Conservation (phyloP, 2,797 vertebrate species). For the Glossophaga mutica region DNA sequence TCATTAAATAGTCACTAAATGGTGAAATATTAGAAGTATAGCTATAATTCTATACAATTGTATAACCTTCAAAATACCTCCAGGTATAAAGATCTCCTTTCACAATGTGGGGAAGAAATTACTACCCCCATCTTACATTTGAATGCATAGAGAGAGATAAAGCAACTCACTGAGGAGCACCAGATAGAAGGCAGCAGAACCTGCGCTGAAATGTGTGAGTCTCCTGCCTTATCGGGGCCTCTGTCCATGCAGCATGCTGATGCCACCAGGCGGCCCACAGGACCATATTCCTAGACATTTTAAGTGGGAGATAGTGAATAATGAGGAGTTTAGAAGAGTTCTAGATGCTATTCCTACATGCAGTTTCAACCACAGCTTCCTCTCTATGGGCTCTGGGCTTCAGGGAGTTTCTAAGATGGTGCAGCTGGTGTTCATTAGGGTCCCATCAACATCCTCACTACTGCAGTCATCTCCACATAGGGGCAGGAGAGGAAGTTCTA, state of each 20-base stretch:
- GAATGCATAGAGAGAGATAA: background rate
- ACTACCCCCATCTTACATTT: background rate
- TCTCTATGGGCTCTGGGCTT: background rate
- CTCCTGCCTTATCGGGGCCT: background rate
- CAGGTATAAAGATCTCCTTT: background rate
- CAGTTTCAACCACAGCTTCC: background rate
- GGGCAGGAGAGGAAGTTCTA: background rate
- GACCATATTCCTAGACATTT: background rate
- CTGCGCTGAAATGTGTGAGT: background rate
- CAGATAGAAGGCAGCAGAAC: accelerated
- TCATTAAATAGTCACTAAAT: background rate
- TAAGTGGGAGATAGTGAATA: background rate
- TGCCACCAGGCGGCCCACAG: background rate
- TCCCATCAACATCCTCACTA: background rate
- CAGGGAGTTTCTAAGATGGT: background rate
- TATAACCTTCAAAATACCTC: background rate
- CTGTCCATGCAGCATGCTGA: accelerated
- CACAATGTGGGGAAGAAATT: background rate
- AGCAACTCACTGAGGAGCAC: background rate
- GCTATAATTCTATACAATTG: background rate
- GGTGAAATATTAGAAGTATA: background rate
- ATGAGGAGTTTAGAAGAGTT: background rate
- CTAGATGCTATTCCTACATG: background rate
- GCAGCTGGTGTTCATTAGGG: background rate
- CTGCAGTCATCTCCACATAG: background rate